Evolutionary conservation across 1,140 invertebrate species (phyloP).

Genomic region (Dendroctonus valens): DNA sequence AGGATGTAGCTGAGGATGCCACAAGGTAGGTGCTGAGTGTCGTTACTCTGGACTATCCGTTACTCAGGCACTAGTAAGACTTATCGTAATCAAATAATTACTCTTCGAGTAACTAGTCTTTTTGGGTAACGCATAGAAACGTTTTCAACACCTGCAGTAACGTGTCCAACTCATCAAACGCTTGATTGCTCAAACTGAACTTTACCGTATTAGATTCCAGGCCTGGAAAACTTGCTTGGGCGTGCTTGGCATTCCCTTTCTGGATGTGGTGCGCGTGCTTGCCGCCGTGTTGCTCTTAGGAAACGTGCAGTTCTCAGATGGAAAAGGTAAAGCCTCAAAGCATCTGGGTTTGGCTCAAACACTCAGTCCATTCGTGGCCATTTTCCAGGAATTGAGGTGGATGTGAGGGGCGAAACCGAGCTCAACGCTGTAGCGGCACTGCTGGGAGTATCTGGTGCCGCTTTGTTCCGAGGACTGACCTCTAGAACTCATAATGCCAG

Average conservation of each 20-base stretch:
- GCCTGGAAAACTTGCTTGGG: conserved; percentile 89
- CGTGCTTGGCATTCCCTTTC: conserved; percentile 88
- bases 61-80: not conserved
- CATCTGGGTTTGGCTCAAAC: not conserved
- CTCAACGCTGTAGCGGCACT: conserved; percentile 81
- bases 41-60: not conserved
- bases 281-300: conserved; percentile 88
- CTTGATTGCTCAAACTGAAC: no score
- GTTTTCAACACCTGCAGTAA: no score
- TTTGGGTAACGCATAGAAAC: no score
- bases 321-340: conserved; percentile 48
- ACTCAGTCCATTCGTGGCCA: not conserved
- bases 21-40: conserved; percentile 43
- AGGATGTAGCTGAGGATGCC: conserved; percentile 76
- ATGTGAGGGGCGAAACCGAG: conserved; percentile 74
- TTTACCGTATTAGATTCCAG: conserved; percentile 60
- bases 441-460: conserved; percentile 73
- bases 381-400: conserved; percentile 61
- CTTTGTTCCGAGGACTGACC: conserved; percentile 78
- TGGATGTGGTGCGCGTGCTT: conserved; percentile 89
- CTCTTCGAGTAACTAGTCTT: no score
- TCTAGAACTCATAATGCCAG: conserved; percentile 80
- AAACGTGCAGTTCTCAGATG: conserved; percentile 86
- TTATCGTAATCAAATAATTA: no score
- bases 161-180: no score